Evolutionary conservation across 2,797 vertebrate species (phyloP), one percentile per base, ranked within the genome.

Genomic region (Crenuchus spilurus): DNA sequence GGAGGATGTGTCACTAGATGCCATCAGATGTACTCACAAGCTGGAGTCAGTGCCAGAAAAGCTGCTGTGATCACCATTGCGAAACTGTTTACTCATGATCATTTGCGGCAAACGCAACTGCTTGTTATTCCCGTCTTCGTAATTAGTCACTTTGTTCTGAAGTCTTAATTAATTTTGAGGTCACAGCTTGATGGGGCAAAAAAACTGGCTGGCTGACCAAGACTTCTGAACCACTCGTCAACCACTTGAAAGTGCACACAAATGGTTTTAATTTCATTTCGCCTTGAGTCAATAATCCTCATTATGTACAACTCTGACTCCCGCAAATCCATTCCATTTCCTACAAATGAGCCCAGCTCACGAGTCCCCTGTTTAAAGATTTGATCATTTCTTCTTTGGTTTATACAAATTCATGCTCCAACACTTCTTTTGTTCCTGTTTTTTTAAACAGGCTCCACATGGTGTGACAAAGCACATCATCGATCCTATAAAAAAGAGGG

Each of bases 351-450:
- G 83, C 68, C 73, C 82, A 76, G 55, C 78, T 76, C 68, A 69
- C 8, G 4, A 16, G 6, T n/a, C 33, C 28, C 18, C 9, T 44
- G 37, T 46, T 24, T 58, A 24, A 71, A 10, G 61, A 51, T 39
- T n/a, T n/a, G 9, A 41, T 52, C 22, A 14, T 52, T 24, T 28
- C 24, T 69, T 54, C 22, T 20, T 62, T 75, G 87, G 79, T 91
- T 88, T 87, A 85, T 87, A 82, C 87, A 90, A 90, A 88, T 90
- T 88, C 79, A 87, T 83, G 87, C 83, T 84, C 16, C 35, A 7
- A 2, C 26, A 24, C 14, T 14, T 64, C 9, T 35, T 4, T 49
- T 63, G 16, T 63, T 63, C 31, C 39, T 51, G 51, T 48, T 76
- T 64, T 74, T 31, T 55, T 52, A 1, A n/a, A 49, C 46, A 18